Conservation (phyloP, 2,113 vertebrate genomes). For the Alethe castanea region DNA sequence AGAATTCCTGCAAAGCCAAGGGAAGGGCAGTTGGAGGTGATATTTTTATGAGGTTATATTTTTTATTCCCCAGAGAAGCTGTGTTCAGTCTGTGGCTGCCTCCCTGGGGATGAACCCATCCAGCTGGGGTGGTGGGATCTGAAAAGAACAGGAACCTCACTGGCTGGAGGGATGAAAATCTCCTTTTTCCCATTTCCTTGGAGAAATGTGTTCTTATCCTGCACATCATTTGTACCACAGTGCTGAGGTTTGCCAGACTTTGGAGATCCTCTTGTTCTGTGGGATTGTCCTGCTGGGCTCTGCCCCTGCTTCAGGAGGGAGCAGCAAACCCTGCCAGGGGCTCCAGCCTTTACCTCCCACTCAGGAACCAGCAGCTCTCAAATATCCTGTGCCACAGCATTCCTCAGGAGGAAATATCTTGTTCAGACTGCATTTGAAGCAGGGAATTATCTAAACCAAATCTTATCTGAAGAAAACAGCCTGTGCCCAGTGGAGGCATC, state of each 20-base stretch:
- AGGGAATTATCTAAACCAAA: not conserved
- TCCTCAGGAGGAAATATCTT: not conserved
- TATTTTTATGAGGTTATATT: not conserved
- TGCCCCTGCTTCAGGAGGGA: not conserved
- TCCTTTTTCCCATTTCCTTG: not conserved
- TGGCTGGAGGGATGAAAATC: not conserved
- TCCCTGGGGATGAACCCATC: not conserved
- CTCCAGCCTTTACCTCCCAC: not conserved
- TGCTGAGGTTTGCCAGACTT: not conserved
- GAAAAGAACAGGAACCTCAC: not conserved
- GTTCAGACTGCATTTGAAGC: not conserved
- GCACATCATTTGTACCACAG: accelerated
- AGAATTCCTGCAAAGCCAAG: not conserved
- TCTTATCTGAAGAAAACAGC: not conserved
- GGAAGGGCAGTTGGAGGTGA: accelerated
- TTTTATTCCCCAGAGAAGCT: not conserved
- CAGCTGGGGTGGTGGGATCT: not conserved
- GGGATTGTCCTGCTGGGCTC: not conserved
- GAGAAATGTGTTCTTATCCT: not conserved
- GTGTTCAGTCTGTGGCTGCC: not conserved
- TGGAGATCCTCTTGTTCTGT: not conserved
- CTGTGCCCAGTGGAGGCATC: not conserved
- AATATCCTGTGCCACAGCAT: not conserved
- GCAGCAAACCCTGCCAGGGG: not conserved
- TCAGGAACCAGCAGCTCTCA: not conserved